Base-by-base conservation (phyloP, 1,140 invertebrate genomes). In the Sipha flava region DNA sequence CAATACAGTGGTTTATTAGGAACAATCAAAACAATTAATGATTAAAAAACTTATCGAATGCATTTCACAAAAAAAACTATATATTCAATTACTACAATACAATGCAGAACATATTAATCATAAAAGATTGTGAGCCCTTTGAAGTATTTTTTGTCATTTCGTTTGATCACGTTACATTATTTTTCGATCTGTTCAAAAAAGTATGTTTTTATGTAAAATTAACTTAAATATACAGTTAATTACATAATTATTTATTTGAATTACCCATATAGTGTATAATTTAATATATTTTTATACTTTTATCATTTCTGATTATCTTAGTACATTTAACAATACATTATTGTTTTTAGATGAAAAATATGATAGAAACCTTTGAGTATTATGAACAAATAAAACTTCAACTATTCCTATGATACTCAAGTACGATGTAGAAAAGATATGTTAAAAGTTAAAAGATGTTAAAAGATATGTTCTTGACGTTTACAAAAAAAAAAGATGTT, bases 311-410 rank as follows among this genome's bases (percentile, higher is more conserved):
- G n/a, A n/a, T n/a, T n/a, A n/a, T n/a, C n/a, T n/a, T n/a, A n/a
- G n/a, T n/a, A n/a, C n/a, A n/a, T n/a, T n/a, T n/a, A n/a, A n/a
- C n/a, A n/a, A n/a, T n/a, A n/a, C n/a, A n/a, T n/a, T n/a, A n/a
- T n/a, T n/a, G n/a, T 75, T 57, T 57, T 4, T 5, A 77, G 73
- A 57, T 59, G 14, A 77, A 57, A 77, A 57, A 77, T 43, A 37
- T 77, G 3, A 59, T 77, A 40, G 12, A 59, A 37, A 77, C 21
- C 3, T 59, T 59, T 29, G 3, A 18, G 18, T 23, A 14, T 1
- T 77, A 26, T 26, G 23, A 40, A 10, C 29, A 59, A 26, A 57
- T 37, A 37, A 37, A 14, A 23, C n/a, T n/a, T 40, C 52, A 1
- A 59, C 12, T 18, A 77, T 77, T 0, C 34, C 49, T 12, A n/a